A percentile compares a stretch with the other conserved stretches of the same genome.
Conservation (phyloP, 2,797 vertebrate species). For the Florisuga fusca region DNA sequence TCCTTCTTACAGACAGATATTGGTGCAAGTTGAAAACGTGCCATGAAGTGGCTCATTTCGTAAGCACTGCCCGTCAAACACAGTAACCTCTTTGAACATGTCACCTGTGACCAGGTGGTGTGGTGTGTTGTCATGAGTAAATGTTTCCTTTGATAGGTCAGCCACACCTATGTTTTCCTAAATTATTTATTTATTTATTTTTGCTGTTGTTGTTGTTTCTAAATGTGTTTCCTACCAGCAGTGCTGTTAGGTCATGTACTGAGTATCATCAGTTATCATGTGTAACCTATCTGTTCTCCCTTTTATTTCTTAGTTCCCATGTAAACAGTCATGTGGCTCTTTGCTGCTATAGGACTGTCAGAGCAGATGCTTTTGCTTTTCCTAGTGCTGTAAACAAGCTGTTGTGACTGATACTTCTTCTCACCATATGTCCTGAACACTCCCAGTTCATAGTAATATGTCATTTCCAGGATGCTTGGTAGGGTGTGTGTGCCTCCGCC, state of each 20-base stretch:
- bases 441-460: constrained; percentile 55
- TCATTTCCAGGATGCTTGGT: constrained; percentile 68
- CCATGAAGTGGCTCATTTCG: background rate
- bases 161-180: background rate
- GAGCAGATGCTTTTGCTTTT: constrained; percentile 44
- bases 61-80: background rate
- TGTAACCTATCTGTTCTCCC: background rate
- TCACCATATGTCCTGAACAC: constrained; percentile 46
- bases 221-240: background rate
- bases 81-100: background rate
- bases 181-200: background rate
- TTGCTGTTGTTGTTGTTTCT: background rate
- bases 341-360: background rate
- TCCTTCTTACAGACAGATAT: background rate
- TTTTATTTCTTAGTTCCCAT: background rate
- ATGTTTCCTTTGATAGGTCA: background rate
- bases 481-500: constrained; percentile 66
- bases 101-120: background rate
- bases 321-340: background rate
- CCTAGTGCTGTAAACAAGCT: constrained; percentile 65
- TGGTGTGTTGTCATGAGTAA: background rate
- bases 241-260: background rate
- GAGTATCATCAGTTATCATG: background rate
- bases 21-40: background rate
- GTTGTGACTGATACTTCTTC: constrained; percentile 61